Evolutionary conservation across 2,888 invertebrate genomes (phyloP).

Genomic region (Drosophila peninsularis): DNA sequence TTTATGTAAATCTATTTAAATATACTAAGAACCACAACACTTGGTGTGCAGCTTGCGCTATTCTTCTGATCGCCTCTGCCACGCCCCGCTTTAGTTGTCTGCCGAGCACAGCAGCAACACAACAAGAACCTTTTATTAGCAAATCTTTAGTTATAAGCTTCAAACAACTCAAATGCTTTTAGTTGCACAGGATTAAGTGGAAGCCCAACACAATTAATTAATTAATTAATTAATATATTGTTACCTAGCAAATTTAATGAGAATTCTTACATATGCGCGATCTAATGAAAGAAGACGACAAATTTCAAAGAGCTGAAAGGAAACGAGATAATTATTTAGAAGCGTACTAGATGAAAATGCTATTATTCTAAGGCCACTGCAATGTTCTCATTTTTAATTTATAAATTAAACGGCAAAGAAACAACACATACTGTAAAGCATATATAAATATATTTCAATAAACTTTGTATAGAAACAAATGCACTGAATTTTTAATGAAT

Average conservation of each 20-base stretch:
- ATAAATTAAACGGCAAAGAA: constrained; percentile 72
- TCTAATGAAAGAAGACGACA: constrained; percentile 3
- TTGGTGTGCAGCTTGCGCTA: constrained; percentile 74
- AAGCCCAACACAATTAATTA: constrained; percentile 29
- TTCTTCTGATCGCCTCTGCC: constrained; percentile 65
- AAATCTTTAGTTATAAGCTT: constrained; percentile 73
- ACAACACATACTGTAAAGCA: constrained; percentile 69
- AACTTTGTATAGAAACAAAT: constrained; percentile 67
- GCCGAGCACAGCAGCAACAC: constrained; percentile 36
- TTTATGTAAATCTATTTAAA: constrained; percentile 60
- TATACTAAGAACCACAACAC: constrained; percentile 38
- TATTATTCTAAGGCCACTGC: constrained; percentile 81
- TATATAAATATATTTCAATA: constrained; percentile 73
- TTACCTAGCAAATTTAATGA: constrained; percentile 59
- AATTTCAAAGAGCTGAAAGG: constrained; percentile 2
- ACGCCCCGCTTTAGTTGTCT: constrained; percentile 55
- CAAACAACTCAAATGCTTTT: constrained; percentile 44
- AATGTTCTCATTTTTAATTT: constrained; percentile 83
- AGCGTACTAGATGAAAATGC: constrained; percentile 67
- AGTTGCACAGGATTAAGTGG: constrained; percentile 29
- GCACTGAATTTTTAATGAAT: neutral
- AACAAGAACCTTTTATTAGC: constrained; percentile 60
- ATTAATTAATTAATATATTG: constrained; percentile 31
- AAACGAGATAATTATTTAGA: constrained; percentile 38
- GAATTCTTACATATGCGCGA: constrained; percentile 33